Evolutionary conservation across 1,140 invertebrate species (phyloP).

Genomic region (Tetranychus cinnabarinus): DNA sequence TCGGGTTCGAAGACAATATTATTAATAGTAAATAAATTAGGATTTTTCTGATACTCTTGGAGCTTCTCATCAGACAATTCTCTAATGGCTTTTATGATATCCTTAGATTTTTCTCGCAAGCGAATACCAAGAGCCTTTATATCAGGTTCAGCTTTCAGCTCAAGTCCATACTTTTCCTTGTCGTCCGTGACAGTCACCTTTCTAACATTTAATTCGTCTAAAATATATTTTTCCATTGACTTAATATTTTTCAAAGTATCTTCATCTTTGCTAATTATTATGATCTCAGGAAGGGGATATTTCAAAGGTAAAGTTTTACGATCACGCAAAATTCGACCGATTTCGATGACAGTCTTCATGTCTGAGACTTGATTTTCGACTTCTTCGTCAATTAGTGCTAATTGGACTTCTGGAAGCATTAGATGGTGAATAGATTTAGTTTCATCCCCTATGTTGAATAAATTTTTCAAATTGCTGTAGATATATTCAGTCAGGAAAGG

Average conservation of each 20-base stretch:
- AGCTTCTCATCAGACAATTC: constrained; percentile 13
- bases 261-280: constrained; percentile 69
- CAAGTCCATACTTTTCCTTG: constrained; percentile 77
- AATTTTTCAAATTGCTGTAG: constrained; percentile 54
- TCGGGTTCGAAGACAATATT: constrained; percentile 49
- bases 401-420: constrained; percentile 45
- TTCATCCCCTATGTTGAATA: constrained; percentile 18
- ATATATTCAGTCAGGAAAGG: constrained; percentile 91
- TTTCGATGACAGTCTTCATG: constrained; percentile 87
- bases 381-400: constrained; percentile 47
- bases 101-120: constrained; percentile 69
- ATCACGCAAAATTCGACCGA: constrained; percentile 75
- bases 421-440: constrained; percentile 59
- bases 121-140: constrained; percentile 62
- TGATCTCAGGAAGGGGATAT: constrained; percentile 84
- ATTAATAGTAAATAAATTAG: constrained; percentile 25
- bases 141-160: constrained; percentile 78
- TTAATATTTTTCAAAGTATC: constrained; percentile 53
- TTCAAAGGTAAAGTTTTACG: constrained; percentile 80
- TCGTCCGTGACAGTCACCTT: constrained; percentile 67
- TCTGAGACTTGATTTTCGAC: constrained; percentile 69
- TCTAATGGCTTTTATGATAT: constrained; percentile 55
- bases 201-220: constrained; percentile 81
- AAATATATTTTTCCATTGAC: constrained; percentile 58
- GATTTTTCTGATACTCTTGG: constrained; percentile 4